phyloP scores from a whole-genome alignment of 2,797 vertebrate genomes.

The Brachyrhaphis roseni region DNA sequence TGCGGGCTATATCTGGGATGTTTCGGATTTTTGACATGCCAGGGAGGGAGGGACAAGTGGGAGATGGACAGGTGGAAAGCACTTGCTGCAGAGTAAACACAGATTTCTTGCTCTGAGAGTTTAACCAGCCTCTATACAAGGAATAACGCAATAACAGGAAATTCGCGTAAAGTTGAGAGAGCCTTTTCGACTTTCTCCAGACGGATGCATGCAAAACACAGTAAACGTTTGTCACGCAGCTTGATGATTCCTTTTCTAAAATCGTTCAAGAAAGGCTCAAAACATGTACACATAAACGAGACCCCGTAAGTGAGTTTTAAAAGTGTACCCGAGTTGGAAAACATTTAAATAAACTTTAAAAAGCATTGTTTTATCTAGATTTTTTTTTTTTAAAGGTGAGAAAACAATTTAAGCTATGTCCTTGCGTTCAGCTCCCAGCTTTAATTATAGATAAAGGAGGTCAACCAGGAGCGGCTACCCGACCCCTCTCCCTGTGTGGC shows the following conservation, averaged over 20 bases:
- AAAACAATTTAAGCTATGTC: conserved; percentile 58
- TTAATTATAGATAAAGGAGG: conserved; percentile 73
- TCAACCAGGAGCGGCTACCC: conserved; percentile 53
- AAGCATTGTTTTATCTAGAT: neutral
- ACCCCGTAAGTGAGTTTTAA: neutral
- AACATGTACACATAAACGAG: neutral
- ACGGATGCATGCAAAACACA: neutral
- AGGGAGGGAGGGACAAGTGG: conserved; percentile 66
- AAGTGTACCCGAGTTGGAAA: neutral
- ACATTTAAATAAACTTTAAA: neutral
- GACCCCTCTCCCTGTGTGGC: conserved; percentile 80
- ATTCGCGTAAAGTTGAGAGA: neutral
- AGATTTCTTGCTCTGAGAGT: conserved; percentile 9
- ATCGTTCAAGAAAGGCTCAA: neutral
- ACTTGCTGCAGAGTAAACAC: conserved; percentile 57
- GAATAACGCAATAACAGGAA: neutral
- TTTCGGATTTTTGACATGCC: conserved; percentile 67
- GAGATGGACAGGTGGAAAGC: conserved; percentile 70
- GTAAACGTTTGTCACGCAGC: neutral
- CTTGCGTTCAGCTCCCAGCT: conserved; percentile 50
- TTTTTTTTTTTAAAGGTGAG: conserved; percentile 31
- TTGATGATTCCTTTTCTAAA: neutral
- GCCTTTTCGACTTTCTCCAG: neutral
- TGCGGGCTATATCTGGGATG: conserved; percentile 37
- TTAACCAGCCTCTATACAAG: neutral